Conservation (phyloP, 2,888 invertebrate species). For the Meteorus colon region DNA sequence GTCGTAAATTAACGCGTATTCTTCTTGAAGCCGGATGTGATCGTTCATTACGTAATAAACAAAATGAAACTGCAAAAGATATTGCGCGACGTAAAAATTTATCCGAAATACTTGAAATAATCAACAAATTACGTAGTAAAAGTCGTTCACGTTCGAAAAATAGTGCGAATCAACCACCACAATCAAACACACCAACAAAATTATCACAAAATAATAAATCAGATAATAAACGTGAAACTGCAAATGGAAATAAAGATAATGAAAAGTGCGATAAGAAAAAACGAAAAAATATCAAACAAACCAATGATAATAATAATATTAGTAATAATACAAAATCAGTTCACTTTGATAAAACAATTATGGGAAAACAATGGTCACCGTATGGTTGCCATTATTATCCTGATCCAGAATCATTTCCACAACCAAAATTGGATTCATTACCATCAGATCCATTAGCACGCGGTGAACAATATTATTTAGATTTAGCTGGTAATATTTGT, state of each 20-base stretch:
- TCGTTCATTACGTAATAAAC: constrained; percentile 83
- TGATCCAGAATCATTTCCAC: constrained; percentile 88
- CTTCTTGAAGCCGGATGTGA: constrained; percentile 91
- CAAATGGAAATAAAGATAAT: constrained; percentile 64
- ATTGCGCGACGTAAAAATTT: constrained; percentile 92
- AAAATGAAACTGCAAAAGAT: constrained; percentile 91
- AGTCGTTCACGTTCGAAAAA: constrained; percentile 63
- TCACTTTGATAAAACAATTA: constrained; percentile 74
- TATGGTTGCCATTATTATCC: constrained; percentile 95
- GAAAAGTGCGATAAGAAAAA: constrained; percentile 69
- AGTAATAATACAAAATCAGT: constrained; percentile 59
- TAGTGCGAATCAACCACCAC: constrained; percentile 52
- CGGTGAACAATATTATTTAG: constrained; percentile 95
- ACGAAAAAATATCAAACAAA: constrained; percentile 62
- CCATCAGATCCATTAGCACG: constrained; percentile 89
- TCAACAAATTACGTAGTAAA: constrained; percentile 72
- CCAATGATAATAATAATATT: constrained; percentile 57
- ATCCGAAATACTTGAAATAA: constrained; percentile 87
- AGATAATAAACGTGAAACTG: constrained; percentile 71
- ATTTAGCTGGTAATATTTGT: constrained; percentile 94
- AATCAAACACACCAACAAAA: constrained; percentile 44
- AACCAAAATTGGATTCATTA: constrained; percentile 88
- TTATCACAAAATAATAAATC: constrained; percentile 50
- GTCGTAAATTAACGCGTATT: constrained; percentile 92
- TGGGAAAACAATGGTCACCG: constrained; percentile 83